Conservation (phyloP, 2,797 vertebrate species). For the Anisognathus igniventris region DNA sequence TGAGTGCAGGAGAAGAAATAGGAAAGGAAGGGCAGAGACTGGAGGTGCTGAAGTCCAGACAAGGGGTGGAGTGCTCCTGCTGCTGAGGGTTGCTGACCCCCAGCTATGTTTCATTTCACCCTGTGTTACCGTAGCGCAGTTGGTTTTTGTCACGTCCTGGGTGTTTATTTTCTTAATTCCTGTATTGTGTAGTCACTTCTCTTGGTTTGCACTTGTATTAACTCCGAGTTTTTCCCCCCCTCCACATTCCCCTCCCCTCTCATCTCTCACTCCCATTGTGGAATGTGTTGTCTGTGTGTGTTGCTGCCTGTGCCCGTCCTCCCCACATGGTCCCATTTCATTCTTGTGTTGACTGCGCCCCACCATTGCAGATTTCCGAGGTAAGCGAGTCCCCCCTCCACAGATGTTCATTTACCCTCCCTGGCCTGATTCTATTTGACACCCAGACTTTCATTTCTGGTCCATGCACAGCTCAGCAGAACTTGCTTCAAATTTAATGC, state of each 20-base stretch:
- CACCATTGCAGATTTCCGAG: constrained; percentile 82
- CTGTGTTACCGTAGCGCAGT: not conserved
- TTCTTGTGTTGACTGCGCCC: constrained; percentile 81
- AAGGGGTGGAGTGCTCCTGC: not conserved
- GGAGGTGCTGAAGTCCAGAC: not conserved
- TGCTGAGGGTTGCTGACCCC: not conserved
- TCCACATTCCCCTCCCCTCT: constrained; percentile 59
- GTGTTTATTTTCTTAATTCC: constrained; percentile 64
- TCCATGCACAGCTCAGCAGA: not conserved
- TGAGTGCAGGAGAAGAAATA: not conserved
- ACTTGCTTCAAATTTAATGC: not conserved
- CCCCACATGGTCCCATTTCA: constrained; percentile 81
- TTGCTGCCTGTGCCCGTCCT: constrained; percentile 76
- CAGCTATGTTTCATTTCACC: not conserved
- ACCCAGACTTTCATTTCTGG: not conserved
- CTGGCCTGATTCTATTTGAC: not conserved
- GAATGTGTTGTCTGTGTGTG: constrained; percentile 79
- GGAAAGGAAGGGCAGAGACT: not conserved
- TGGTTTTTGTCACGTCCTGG: constrained; percentile 67
- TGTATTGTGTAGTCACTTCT: constrained; percentile 75
- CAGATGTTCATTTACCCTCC: not conserved
- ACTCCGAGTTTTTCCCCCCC: constrained; percentile 72
- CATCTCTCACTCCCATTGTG: constrained; percentile 77
- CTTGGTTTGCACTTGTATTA: constrained; percentile 78
- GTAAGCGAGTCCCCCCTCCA: constrained; percentile 68